Base-by-base conservation (phyloP, 2,113 vertebrate genomes). In the Eulacestoma nigropectus region DNA sequence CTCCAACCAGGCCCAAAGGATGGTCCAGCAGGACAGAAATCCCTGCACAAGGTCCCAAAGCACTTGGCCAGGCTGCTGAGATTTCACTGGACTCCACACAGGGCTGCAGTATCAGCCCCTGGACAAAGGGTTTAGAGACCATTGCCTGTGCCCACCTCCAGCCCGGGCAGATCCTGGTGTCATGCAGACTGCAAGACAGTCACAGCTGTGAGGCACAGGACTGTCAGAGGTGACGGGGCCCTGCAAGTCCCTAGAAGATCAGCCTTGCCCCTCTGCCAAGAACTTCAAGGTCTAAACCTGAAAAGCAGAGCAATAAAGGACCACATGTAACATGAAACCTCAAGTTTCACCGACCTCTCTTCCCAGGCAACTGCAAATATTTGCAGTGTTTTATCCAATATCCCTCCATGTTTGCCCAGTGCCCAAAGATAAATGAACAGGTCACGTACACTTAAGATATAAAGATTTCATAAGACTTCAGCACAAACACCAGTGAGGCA, bases 381-480 rank as follows among this genome's bases (percentile, higher is more conserved):
- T 93, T 92, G 88, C 37, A 17, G 63, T 53, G 42, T 27, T 90
- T 92, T 88, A 83, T 90, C 88, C 83, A 89, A 62, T 42, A 86
- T 50, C 84, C 53, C 53, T 87, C 63, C 0, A 0, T 80, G n/a
- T 81, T 95, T 86, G 69, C 64, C 30, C 72, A 80, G 11, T 16
- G 49, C 78, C 65, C 65, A 49, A 64, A 91, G 82, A 53, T 5
- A 85, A 62, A 55, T 20, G 32, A 86, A 85, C 11, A 50, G 83
- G 82, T 56, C 67, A 46, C 0, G 1, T 32, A 80, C n/a, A 27
- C 86, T 82, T 53, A 25, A 74, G 74, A 82, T 67, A 91, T 22
- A 46, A 81, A 84, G 84, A 87, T 70, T 84, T 93, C 41, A 37
- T 26, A 14, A 77, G 56, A 53, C 25, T 76, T 72, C 16, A n/a